Conservation (phyloP, 2,888 invertebrate genomes). For the Acronicta alni region DNA sequence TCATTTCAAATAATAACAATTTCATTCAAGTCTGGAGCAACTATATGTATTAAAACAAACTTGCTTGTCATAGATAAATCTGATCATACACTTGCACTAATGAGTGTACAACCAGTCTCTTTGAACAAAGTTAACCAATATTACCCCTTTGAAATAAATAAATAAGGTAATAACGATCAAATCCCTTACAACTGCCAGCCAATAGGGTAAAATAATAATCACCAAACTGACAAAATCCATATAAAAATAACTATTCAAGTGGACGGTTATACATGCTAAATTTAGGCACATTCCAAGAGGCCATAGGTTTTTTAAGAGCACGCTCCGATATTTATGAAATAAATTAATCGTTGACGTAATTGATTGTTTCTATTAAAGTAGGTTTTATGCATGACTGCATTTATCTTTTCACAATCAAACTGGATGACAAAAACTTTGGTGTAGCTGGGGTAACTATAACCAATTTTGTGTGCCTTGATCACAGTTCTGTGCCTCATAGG, state of each 20-base stretch:
- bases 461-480: background rate
- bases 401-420: background rate
- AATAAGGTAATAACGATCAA: slow-evolving; percentile 19
- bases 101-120: slow-evolving; percentile 31
- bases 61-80: slow-evolving; percentile 9
- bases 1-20: background rate
- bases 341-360: slow-evolving; percentile 25
- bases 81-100: slow-evolving; percentile 39
- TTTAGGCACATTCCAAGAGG: slow-evolving; percentile 56
- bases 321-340: slow-evolving; percentile 38
- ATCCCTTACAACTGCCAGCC: slow-evolving; percentile 5
- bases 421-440: background rate
- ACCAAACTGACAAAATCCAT: slow-evolving; percentile 19
- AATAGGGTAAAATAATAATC: background rate
- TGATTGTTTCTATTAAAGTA: background rate
- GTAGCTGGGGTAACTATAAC: slow-evolving; percentile 1
- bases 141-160: slow-evolving; percentile 16
- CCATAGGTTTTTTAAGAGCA: slow-evolving; percentile 44
- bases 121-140: slow-evolving; percentile 14
- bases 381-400: background rate
- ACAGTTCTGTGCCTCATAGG: too few species aligned
- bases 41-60: slow-evolving; percentile 24
- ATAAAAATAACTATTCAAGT: slow-evolving; percentile 32
- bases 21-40: background rate
- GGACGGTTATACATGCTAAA: slow-evolving; percentile 56